These are phyloP conservation scores for Elaphurus davidianus DNA, from an alignment of 2,113 vertebrate genomes.

Conservation along the genomic window DNA sequence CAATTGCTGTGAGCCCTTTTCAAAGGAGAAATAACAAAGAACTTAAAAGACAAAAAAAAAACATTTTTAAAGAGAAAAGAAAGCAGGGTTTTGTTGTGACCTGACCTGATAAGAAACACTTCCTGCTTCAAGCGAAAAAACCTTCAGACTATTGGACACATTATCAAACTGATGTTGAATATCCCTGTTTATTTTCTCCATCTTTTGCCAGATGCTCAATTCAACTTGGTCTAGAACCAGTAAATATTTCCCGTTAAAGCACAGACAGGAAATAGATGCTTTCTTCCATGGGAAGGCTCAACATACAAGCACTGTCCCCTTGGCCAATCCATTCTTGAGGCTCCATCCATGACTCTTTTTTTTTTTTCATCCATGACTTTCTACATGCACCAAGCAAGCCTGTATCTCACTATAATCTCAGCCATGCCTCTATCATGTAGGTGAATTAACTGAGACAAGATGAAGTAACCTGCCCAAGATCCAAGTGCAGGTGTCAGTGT, in stretches of 20 bases:
- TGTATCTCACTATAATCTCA: not conserved
- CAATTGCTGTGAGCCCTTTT: not conserved
- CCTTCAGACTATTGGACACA: not conserved
- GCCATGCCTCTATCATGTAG: not conserved
- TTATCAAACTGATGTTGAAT: not conserved
- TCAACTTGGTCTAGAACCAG: not conserved
- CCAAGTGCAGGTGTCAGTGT: not conserved
- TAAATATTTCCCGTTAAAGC: not conserved
- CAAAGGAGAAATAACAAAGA: not conserved
- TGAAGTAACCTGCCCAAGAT: not conserved
- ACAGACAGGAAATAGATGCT: not conserved
- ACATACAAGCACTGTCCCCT: not conserved
- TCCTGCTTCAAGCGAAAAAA: constrained; percentile 36
- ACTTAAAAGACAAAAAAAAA: not conserved
- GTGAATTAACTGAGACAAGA: not conserved
- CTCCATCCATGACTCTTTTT: not conserved
- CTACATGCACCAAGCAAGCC: not conserved
- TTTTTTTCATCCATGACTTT: not conserved
- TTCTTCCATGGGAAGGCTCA: not conserved
- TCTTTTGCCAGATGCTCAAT: not conserved
- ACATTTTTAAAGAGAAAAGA: not conserved
- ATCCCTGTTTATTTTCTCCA: not conserved
- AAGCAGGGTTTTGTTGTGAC: not conserved
- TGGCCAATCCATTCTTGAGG: not conserved
- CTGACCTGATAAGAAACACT: constrained; percentile 33